phyloP scores from a whole-genome alignment of 2,797 vertebrate genomes.

The Eremophila alpestris region DNA sequence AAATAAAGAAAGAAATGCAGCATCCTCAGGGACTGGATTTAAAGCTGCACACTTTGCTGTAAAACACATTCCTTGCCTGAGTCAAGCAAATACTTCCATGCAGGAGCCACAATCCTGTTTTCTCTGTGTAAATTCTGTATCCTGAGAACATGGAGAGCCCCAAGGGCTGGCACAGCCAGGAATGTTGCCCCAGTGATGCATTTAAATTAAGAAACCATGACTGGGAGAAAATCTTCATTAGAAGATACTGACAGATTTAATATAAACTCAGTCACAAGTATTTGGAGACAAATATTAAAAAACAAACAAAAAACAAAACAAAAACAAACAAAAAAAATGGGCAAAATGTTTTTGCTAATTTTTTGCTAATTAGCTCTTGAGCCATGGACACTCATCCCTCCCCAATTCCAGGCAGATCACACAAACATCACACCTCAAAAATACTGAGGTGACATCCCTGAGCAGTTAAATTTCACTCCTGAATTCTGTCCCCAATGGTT shows the following conservation, averaged over 20 bases:
- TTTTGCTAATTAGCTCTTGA: not conserved
- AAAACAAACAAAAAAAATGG: not conserved
- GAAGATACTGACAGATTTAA: not conserved
- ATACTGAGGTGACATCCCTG: not conserved
- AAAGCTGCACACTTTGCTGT: not conserved
- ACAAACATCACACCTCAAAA: not conserved
- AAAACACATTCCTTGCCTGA: not conserved
- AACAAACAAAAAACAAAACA: too few relatives aligned
- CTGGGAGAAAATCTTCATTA: not conserved
- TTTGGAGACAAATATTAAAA: not conserved
- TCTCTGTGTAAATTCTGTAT: not conserved
- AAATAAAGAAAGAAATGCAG: not conserved
- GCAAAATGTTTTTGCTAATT: not conserved
- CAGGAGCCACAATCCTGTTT: not conserved
- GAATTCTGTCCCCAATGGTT: not conserved
- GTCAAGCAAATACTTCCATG: not conserved
- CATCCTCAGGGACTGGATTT: not conserved
- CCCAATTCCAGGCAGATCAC: not conserved
- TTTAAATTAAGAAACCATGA: not conserved
- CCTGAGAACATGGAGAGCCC: not conserved
- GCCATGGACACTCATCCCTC: not conserved
- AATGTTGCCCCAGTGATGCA: not conserved
- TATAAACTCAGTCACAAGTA: not conserved
- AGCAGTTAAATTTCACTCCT: not conserved
- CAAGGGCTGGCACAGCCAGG: not conserved